These are phyloP conservation scores for Pelosia muscerda DNA, from an alignment of 2,888 invertebrate species.

Conservation along the genomic window DNA sequence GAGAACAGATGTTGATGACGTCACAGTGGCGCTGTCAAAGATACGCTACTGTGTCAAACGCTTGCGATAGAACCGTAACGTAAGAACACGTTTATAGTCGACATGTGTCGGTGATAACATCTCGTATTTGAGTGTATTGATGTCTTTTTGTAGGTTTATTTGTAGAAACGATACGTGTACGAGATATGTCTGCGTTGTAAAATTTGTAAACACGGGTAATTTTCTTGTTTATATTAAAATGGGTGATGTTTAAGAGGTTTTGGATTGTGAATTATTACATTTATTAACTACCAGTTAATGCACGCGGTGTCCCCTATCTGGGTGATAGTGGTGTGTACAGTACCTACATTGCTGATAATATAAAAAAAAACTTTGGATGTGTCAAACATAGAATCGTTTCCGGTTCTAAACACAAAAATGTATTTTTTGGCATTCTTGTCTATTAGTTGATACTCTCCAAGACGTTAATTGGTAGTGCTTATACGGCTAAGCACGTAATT, in stretches of 20 bases:
- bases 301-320: too few species aligned
- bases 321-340: too few species aligned
- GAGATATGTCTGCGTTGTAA: background rate
- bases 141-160: conserved; percentile 2
- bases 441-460: too few species aligned
- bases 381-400: too few species aligned
- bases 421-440: background rate
- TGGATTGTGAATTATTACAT: too few species aligned
- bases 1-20: conserved; percentile 48
- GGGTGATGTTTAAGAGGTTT: too few species aligned
- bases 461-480: too few species aligned
- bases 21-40: conserved; percentile 24
- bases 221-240: background rate
- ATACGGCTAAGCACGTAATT: too few species aligned
- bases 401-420: too few species aligned
- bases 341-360: too few species aligned
- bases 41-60: conserved; percentile 38
- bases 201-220: background rate
- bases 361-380: too few species aligned
- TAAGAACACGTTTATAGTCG: conserved; percentile 29
- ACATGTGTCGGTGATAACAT: conserved; percentile 19
- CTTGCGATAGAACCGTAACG: conserved; percentile 33
- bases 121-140: conserved; percentile 13
- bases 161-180: background rate
- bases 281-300: too few species aligned